Percentiles rank a stretch among this genome's conserved stretches.
phyloP scores from a whole-genome alignment of 2,797 vertebrate genomes.

The Schizopygopsis pylzovi region DNA sequence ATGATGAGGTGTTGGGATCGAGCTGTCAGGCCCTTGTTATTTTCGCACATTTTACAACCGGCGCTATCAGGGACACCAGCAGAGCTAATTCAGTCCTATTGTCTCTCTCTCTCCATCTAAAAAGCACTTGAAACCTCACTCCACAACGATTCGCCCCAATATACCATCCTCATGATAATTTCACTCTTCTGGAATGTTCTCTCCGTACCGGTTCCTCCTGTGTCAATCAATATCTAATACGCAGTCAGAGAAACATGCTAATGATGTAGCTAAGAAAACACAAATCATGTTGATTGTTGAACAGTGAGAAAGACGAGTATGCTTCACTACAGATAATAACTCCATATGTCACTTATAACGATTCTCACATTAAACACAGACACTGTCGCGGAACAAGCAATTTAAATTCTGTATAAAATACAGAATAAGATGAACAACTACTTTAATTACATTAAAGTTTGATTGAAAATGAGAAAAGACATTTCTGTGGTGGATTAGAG shows the following conservation, averaged over 20 bases:
- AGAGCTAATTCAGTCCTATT: constrained; percentile 73
- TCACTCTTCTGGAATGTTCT: constrained; percentile 30
- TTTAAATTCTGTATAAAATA: background rate
- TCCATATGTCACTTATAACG: constrained; percentile 13
- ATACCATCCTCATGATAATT: constrained; percentile 47
- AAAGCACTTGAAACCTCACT: constrained; percentile 50
- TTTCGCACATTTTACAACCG: constrained; percentile 56
- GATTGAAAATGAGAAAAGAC: background rate
- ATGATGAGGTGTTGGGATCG: constrained; percentile 76
- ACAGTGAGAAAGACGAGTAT: constrained; percentile 8
- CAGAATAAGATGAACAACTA: background rate
- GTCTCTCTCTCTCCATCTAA: constrained; percentile 63
- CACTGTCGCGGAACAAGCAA: background rate
- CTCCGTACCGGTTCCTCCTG: constrained; percentile 27
- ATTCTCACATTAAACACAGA: constrained; percentile 36
- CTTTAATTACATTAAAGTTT: constrained; percentile 10
- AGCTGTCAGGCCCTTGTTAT: constrained; percentile 57
- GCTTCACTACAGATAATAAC: constrained; percentile 30
- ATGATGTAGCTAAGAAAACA: constrained; percentile 33
- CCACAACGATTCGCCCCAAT: constrained; percentile 38
- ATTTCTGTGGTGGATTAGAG: background rate
- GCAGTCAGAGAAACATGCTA: constrained; percentile 24
- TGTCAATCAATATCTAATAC: constrained; percentile 44
- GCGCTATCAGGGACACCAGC: constrained; percentile 67
- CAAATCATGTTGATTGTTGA: constrained; percentile 24